Conservation (phyloP, 2,888 invertebrate species). For the Amblyjoppa fuscipennis region DNA sequence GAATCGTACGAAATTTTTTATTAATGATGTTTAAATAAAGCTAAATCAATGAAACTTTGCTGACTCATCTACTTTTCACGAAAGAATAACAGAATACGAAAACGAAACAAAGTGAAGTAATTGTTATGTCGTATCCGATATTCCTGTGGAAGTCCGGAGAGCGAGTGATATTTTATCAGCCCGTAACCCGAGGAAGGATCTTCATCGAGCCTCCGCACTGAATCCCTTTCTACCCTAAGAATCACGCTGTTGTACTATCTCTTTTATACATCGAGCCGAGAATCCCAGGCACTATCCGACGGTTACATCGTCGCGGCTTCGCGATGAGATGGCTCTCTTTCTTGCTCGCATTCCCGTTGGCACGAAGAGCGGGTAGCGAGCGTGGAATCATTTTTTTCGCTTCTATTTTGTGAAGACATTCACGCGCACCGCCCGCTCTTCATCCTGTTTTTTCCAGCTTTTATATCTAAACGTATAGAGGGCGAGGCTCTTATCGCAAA, state of each 20-base stretch:
- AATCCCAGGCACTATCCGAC: constrained; percentile 45
- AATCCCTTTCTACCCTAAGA: constrained; percentile 16
- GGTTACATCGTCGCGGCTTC: constrained; percentile 46
- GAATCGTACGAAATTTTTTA: not conserved
- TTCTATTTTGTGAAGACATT: constrained; percentile 7
- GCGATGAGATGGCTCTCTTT: constrained; percentile 13
- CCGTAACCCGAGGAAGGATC: constrained; percentile 14
- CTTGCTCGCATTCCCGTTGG: not conserved
- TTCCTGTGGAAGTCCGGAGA: not conserved
- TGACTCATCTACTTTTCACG: too few relatives aligned
- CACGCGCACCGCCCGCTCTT: too few relatives aligned
- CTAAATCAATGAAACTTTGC: not conserved
- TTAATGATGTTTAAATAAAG: not conserved
- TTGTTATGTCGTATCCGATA: not conserved
- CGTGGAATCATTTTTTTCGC: constrained; percentile 7
- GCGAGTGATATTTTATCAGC: constrained; percentile 36
- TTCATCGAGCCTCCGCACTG: constrained; percentile 14
- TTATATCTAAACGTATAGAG: not conserved
- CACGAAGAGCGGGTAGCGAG: not conserved
- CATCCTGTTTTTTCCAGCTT: not conserved
- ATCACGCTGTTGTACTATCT: constrained; percentile 7
- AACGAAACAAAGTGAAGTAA: not conserved
- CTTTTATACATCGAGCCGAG: constrained; percentile 21
- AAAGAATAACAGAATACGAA: not conserved
- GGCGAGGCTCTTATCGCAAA: not conserved